Conservation (phyloP, 2,113 vertebrate genomes). For the Elephantulus edwardii region DNA sequence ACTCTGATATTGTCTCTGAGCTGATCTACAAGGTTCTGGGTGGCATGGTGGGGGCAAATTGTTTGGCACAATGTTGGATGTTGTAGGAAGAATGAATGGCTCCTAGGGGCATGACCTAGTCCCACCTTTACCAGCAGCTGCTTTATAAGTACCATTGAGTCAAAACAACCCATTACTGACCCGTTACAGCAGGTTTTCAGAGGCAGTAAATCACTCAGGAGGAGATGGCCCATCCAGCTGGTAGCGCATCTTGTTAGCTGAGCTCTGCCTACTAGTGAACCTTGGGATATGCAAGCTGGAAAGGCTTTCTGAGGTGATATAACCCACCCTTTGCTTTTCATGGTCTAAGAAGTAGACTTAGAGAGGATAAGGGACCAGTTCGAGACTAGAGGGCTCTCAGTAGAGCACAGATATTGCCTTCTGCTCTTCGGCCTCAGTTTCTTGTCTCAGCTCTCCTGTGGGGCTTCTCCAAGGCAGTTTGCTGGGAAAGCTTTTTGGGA, state of each 20-base stretch:
- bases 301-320: background rate
- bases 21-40: background rate
- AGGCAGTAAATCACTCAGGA: too few species aligned
- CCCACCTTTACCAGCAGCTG: background rate
- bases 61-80: background rate
- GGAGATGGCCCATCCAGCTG: too few species aligned
- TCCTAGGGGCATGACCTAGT: background rate
- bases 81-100: background rate
- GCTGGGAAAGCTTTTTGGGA: background rate
- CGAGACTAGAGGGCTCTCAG: background rate
- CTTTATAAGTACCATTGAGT: too few species aligned
- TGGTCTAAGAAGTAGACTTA: background rate
- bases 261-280: background rate
- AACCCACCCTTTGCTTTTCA: background rate
- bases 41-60: too few species aligned
- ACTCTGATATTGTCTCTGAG: background rate
- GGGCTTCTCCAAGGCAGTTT: background rate
- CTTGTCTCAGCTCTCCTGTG: background rate
- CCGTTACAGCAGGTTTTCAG: too few species aligned
- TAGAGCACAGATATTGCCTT: background rate
- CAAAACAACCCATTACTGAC: too few species aligned
- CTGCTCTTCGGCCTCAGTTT: background rate
- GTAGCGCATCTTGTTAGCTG: background rate
- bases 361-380: background rate
- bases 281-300: background rate